phyloP scores from a whole-genome alignment of 2,113 vertebrate genomes.

The Tinamus guttatus region DNA sequence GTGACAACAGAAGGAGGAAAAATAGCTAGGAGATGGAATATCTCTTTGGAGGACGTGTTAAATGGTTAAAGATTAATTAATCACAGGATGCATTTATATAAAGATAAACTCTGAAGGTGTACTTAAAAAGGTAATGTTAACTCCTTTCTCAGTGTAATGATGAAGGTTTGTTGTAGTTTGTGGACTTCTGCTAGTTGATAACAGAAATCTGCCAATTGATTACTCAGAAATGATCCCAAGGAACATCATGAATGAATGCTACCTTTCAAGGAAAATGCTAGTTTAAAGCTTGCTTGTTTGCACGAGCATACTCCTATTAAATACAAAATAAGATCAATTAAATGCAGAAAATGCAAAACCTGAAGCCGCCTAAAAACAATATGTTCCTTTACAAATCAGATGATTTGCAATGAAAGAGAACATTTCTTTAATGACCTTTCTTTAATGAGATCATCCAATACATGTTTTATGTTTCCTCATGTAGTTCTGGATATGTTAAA shows the following conservation, averaged over 20 bases:
- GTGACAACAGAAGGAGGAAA: not conserved
- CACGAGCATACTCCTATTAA: not conserved
- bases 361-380: not conserved
- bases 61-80: not conserved
- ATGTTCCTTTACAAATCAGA: not conserved
- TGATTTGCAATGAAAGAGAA: not conserved
- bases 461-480: not conserved
- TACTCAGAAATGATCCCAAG: not conserved
- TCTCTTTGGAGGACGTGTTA: not conserved
- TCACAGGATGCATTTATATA: not conserved
- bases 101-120: not conserved
- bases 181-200: not conserved
- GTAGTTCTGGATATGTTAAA: constrained; percentile 37
- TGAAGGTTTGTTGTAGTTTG: not conserved
- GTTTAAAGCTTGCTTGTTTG: not conserved
- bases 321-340: not conserved
- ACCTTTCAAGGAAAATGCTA: not conserved
- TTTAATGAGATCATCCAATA: not conserved
- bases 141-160: not conserved
- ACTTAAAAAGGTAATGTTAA: not conserved
- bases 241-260: too few species aligned
- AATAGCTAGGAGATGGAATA: not conserved
- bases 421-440: not conserved
- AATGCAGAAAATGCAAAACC: not conserved
- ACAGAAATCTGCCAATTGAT: not conserved